A percentile compares a stretch with the other conserved stretches of the same genome.
Conservation (phyloP, 2,113 vertebrate genomes). For the Hemibagrus wyckioides region DNA sequence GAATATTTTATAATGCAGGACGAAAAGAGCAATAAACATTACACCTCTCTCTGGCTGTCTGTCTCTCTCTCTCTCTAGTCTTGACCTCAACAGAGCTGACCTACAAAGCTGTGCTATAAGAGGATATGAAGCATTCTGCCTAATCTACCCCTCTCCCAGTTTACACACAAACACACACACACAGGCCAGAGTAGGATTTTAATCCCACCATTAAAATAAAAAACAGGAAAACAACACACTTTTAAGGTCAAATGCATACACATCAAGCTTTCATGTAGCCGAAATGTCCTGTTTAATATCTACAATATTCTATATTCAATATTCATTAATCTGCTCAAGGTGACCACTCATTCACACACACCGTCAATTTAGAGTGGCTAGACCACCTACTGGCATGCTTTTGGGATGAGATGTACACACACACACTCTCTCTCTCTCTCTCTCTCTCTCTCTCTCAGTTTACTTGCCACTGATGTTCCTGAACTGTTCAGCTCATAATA, state of each 20-base stretch:
- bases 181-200: slow-evolving; percentile 60
- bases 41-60: too few species aligned
- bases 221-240: slow-evolving; percentile 57
- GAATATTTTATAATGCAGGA: too few species aligned
- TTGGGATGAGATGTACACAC: neutral
- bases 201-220: slow-evolving; percentile 63
- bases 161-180: slow-evolving; percentile 44
- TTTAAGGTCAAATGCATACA: neutral
- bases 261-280: too few species aligned
- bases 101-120: slow-evolving; percentile 47
- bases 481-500: too few species aligned
- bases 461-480: too few species aligned
- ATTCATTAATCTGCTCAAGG: neutral
- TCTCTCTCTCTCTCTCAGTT: too few species aligned
- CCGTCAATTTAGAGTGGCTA: neutral
- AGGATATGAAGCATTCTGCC: slow-evolving; percentile 39
- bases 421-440: too few species aligned
- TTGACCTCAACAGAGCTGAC: slow-evolving; percentile 16
- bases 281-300: too few species aligned
- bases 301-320: too few species aligned
- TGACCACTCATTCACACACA: neutral
- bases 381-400: neutral
- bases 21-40: too few species aligned
- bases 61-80: too few species aligned
- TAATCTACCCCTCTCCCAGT: slow-evolving; percentile 38